Evolutionary conservation across 2,888 invertebrate genomes (phyloP), one percentile per base, ranked within the genome.

Genomic region (Orchesellides sinensis): DNA sequence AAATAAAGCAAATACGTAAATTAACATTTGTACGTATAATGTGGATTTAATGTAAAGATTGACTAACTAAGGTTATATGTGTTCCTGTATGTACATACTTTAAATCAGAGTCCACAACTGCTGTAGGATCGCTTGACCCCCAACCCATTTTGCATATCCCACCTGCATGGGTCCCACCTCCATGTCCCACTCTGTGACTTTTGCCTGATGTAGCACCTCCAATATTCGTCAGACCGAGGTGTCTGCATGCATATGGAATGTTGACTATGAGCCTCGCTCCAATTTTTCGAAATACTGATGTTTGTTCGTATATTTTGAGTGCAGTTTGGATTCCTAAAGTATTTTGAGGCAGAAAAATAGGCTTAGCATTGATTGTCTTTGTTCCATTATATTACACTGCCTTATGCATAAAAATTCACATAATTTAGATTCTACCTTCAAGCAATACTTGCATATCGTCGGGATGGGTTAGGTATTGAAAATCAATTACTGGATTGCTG

Each of bases 401-500:
- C 14, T 19, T 17, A 70, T 10, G 21, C 3, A 12, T 32, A 61
- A 29, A 14, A 25, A 32, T 32, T 17, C 3, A 40, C 0, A n/a
- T 65, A 19, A 61, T 32, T 2, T 29, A 2, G 8, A 21, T 47
- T 12, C 12, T 63, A 78, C 79, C 83, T 27, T 84, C 82, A 6
- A 77, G 25, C 2, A 80, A 52, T 8, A 66, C 52, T 19, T 68
- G 27, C 0, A 73, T 35, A 45, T 86, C 86, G 0, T 65, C 40
- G 2, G 61, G 78, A 66, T 86, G 45, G 12, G 21, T 17, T 1
- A 79, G 47, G 5, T 63, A 78, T 0, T 80, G 45, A 10, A 82
- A 79, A 47, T 86, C 83, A 14, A 86, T 75, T 0, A 82, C 1
- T 0, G 83, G 79, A 3, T 29, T 17, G 4, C 68, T 23, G 5